Percentiles rank a stretch among this genome's conserved stretches.
Evolutionary conservation across 2,888 invertebrate genomes (phyloP).

Genomic region (Cotesia congregata): DNA sequence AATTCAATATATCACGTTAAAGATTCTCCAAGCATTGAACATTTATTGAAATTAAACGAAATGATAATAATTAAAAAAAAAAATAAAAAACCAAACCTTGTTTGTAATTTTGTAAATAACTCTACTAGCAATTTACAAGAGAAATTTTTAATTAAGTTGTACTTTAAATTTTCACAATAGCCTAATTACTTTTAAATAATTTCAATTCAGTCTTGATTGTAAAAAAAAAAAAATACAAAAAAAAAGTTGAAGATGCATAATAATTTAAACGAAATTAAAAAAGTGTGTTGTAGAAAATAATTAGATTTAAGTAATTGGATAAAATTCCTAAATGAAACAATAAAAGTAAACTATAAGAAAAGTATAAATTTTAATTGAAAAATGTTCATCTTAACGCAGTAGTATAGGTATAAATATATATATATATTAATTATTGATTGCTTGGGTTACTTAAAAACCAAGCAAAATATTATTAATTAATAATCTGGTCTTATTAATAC

Average conservation of each 20-base stretch:
- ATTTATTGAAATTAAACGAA: background rate
- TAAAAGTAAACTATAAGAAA: conserved; percentile 21
- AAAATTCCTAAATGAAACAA: background rate
- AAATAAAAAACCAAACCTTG: conserved; percentile 19
- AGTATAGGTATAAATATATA: conserved; percentile 20
- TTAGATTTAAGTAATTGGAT: conserved; percentile 46
- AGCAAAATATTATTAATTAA: conserved; percentile 38
- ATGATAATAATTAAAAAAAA: background rate
- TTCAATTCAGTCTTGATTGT: no score
- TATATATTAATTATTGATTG: conserved; percentile 27
- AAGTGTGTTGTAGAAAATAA: conserved; percentile 51
- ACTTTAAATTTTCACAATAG: conserved; percentile 9
- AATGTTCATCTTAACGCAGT: conserved; percentile 32
- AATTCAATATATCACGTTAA: conserved; percentile 9
- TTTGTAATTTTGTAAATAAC: conserved; percentile 41
- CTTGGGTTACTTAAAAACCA: conserved; percentile 23
- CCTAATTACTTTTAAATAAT: conserved; percentile 1
- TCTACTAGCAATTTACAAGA: conserved; percentile 19
- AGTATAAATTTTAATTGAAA: conserved; percentile 31
- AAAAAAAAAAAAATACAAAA: conserved; percentile 8
- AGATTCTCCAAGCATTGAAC: conserved; percentile 23
- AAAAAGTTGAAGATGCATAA: conserved; percentile 37
- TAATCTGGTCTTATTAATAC: conserved; percentile 53
- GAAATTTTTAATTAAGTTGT: background rate
- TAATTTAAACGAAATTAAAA: conserved; percentile 32